A percentile compares a stretch with the other conserved stretches of the same genome.
Evolutionary conservation across 2,888 invertebrate genomes (phyloP).

Genomic region (Caenorhabditis drosophilae): DNA sequence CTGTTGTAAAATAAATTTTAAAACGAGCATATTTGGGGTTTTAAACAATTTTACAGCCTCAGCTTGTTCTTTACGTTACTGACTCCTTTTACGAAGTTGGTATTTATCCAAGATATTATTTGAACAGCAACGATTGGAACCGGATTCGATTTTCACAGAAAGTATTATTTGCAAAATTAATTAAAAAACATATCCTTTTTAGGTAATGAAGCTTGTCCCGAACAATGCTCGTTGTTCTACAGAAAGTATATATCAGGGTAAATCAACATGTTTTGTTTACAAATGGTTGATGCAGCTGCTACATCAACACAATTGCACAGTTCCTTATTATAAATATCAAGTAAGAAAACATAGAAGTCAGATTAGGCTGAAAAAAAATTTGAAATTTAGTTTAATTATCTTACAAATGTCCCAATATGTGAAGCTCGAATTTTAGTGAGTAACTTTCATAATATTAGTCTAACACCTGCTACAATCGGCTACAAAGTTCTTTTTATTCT

Average conservation of each 20-base stretch:
- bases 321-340: conserved; percentile 42
- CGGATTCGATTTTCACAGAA: conserved; percentile 35
- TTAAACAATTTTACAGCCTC: conserved; percentile 37
- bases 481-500: too few relatives aligned
- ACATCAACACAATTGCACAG: conserved; percentile 41
- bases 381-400: conserved; percentile 15
- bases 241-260: conserved; percentile 33
- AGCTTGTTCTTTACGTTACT: conserved; percentile 42
- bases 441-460: conserved; percentile 34
- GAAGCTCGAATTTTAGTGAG: conserved; percentile 31
- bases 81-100: conserved; percentile 37
- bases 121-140: conserved; percentile 49
- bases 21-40: too few relatives aligned
- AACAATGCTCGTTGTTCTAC: conserved; percentile 24
- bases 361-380: too few relatives aligned
- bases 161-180: neutral
- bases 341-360: too few relatives aligned
- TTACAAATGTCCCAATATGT: conserved; percentile 33
- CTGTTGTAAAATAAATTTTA: too few relatives aligned
- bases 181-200: neutral
- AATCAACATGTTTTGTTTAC: conserved; percentile 45
- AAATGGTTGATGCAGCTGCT: conserved; percentile 41
- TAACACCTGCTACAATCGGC: conserved; percentile 30
- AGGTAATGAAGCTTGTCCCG: conserved; percentile 17
- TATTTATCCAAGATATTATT: conserved; percentile 43